These are phyloP conservation scores for Dryococelus australis DNA, from an alignment of 2,888 invertebrate genomes.

Conservation along the genomic window DNA sequence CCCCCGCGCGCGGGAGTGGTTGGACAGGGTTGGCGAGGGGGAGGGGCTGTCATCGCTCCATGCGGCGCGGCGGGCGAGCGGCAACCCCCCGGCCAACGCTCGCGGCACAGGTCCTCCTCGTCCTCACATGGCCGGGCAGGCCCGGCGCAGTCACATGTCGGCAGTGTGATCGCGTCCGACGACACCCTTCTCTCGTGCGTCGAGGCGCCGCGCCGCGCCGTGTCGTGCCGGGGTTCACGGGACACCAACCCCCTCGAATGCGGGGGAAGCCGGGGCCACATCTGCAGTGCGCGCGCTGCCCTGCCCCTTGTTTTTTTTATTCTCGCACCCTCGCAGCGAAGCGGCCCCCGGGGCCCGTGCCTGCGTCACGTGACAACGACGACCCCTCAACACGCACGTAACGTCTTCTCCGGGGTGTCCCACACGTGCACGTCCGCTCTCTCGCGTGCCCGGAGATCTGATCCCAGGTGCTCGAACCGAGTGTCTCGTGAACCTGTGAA, in stretches of 20 bases:
- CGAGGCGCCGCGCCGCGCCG: neutral
- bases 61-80: too few species aligned
- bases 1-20: too few species aligned
- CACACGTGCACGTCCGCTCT: too few species aligned
- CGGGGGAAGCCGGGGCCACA: neutral
- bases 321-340: too few species aligned
- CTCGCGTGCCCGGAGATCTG: too few species aligned
- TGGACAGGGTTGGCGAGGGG: too few species aligned
- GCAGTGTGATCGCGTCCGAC: neutral
- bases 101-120: neutral
- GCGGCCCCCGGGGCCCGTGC: neutral
- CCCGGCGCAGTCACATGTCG: neutral
- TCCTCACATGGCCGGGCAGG: slow-evolving; percentile 3
- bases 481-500: too few species aligned
- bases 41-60: too few species aligned
- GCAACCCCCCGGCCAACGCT: neutral
- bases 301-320: too few species aligned
- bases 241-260: neutral
- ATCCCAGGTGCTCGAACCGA: too few species aligned
- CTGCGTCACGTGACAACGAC: neutral
- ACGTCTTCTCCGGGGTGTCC: too few species aligned
- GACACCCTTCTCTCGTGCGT: neutral
- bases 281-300: neutral
- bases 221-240: too few species aligned
- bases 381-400: neutral